These are phyloP conservation scores for Smutsia temminckii DNA, from an alignment of 2,797 vertebrate species.

Conservation along the genomic window DNA sequence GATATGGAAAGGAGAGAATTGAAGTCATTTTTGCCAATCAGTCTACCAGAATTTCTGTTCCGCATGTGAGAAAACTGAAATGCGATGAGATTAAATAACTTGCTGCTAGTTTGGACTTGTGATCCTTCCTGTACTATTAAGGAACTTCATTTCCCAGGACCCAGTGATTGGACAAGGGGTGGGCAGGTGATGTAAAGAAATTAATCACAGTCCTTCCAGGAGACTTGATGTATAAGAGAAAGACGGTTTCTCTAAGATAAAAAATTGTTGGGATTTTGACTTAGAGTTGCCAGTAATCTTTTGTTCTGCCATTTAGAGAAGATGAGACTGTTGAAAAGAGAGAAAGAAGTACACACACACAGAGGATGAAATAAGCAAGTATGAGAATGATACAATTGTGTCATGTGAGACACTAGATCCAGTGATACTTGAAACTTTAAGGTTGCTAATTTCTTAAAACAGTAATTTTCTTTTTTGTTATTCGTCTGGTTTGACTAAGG, in stretches of 20 bases:
- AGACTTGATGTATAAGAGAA: background rate
- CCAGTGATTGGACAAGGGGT: background rate
- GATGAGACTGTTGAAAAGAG: background rate
- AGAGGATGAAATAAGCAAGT: background rate
- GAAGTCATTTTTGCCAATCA: background rate
- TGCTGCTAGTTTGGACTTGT: background rate
- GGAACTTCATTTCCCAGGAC: background rate
- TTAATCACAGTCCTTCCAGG: background rate
- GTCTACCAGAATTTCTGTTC: background rate
- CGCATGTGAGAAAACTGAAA: background rate
- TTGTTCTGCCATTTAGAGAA: background rate
- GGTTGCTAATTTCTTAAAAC: background rate
- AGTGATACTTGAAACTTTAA: background rate
- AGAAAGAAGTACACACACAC: background rate
- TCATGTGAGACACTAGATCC: background rate
- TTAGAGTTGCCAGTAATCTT: background rate
- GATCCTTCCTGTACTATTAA: background rate
- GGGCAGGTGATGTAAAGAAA: background rate
- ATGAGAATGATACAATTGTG: background rate
- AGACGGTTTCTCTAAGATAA: background rate
- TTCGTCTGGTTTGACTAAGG: background rate
- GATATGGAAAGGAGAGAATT: background rate
- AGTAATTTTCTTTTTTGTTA: background rate
- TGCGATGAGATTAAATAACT: background rate
- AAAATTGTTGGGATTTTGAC: background rate